A percentile compares a stretch with the other conserved stretches of the same genome.
These are phyloP conservation scores for Scortum barcoo DNA, from an alignment of 2,113 vertebrate genomes.

Conservation along the genomic window DNA sequence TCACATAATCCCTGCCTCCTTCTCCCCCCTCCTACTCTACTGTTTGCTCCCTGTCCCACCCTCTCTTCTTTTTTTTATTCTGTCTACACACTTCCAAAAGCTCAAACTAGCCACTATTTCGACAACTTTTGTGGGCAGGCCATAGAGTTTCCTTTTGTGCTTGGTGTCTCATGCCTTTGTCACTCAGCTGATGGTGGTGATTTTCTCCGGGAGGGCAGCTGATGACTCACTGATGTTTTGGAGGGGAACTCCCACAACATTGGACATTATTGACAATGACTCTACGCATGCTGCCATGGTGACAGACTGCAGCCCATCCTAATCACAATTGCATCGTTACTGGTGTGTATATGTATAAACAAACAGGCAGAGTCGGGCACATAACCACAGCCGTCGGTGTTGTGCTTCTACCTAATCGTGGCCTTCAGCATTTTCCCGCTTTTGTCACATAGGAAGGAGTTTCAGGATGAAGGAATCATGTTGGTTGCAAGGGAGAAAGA, in stretches of 20 bases:
- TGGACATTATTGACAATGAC: slow-evolving; percentile 52
- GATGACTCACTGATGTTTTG: slow-evolving; percentile 73
- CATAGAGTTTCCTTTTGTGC: slow-evolving; percentile 2
- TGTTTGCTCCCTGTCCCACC: background rate
- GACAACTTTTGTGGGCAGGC: slow-evolving; percentile 35
- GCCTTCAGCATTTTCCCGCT: slow-evolving; percentile 63
- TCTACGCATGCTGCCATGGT: slow-evolving; percentile 67
- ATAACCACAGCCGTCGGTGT: background rate
- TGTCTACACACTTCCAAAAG: slow-evolving; percentile 26
- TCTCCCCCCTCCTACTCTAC: background rate
- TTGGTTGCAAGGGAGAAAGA: slow-evolving; percentile 52
- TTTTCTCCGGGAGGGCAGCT: slow-evolving; percentile 26
- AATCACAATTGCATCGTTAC: slow-evolving; percentile 36
- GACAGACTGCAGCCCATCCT: slow-evolving; percentile 44
- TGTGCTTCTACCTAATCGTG: slow-evolving; percentile 47
- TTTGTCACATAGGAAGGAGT: slow-evolving; percentile 67
- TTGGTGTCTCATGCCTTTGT: slow-evolving; percentile 53
- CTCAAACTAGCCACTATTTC: slow-evolving; percentile 17
- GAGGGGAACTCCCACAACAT: slow-evolving; percentile 63
- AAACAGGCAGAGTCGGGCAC: slow-evolving; percentile 5
- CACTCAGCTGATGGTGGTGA: slow-evolving; percentile 55
- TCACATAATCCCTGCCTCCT: slow-evolving; percentile 45
- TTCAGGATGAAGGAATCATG: slow-evolving; percentile 79
- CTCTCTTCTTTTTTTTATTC: background rate
- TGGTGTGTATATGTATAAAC: slow-evolving; percentile 14